A percentile compares a stretch with the other conserved stretches of the same genome.
These are phyloP conservation scores for Esox niger DNA, from an alignment of 2,113 vertebrate species.

Conservation along the genomic window DNA sequence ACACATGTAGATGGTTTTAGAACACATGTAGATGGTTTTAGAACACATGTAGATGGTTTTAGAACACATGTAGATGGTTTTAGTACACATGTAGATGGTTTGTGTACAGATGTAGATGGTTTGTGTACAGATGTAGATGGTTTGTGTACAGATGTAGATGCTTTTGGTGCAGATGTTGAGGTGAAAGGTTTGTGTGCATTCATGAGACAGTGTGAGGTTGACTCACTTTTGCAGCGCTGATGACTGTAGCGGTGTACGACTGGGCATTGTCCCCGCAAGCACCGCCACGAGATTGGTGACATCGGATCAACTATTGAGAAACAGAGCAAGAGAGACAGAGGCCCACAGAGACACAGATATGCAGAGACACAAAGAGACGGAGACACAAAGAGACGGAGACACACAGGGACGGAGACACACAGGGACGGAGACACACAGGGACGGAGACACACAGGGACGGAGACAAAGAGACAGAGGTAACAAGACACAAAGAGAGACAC, in stretches of 20 bases:
- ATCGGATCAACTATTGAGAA: conserved; percentile 84
- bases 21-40: too few relatives aligned
- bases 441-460: conserved; percentile 8
- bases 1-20: not conserved
- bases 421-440: not conserved
- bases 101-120: too few relatives aligned
- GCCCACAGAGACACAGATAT: conserved; percentile 6
- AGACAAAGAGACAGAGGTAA: conserved; percentile 46
- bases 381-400: conserved; percentile 22
- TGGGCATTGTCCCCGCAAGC: conserved; percentile 97
- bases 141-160: conserved; percentile 51
- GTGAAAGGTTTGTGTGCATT: conserved; percentile 6
- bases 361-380: not conserved
- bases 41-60: too few relatives aligned
- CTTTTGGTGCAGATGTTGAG: not conserved
- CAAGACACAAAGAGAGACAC: not conserved
- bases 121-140: too few relatives aligned
- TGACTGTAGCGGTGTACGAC: conserved; percentile 97
- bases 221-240: conserved; percentile 98
- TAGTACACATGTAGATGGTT: too few relatives aligned
- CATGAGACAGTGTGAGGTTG: not conserved
- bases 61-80: too few relatives aligned
- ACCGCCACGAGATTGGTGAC: conserved; percentile 96
- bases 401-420: conserved; percentile 68
- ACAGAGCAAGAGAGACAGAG: conserved; percentile 1